These are phyloP conservation scores for Cephus nigrinus DNA, from an alignment of 2,888 invertebrate species.

Conservation along the genomic window DNA sequence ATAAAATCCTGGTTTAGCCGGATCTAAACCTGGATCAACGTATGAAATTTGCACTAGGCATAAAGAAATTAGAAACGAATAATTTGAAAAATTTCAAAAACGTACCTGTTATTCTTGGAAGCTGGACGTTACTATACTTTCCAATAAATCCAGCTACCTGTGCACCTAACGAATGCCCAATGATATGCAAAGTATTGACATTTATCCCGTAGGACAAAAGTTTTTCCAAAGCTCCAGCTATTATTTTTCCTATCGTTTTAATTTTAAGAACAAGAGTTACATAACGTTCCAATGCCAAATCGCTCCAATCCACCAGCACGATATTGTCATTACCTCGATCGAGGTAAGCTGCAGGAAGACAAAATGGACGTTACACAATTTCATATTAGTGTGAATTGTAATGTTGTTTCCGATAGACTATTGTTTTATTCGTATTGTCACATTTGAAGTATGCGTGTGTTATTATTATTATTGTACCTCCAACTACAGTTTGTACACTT, in stretches of 20 bases:
- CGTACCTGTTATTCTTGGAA: constrained; percentile 49
- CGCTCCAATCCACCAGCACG: constrained; percentile 49
- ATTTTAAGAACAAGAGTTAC: constrained; percentile 20
- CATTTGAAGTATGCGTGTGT: not conserved
- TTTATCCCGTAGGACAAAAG: constrained; percentile 33
- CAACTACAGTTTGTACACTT: constrained; percentile 37
- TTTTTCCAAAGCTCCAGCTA: constrained; percentile 30
- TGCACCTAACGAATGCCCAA: constrained; percentile 50
- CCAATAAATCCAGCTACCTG: constrained; percentile 45
- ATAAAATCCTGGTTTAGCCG: constrained; percentile 51
- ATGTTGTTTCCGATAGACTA: not conserved
- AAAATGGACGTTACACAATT: not conserved
- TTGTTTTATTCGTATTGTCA: too few relatives aligned
- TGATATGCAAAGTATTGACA: constrained; percentile 37
- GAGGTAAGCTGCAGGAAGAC: constrained; percentile 38
- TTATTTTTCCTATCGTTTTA: constrained; percentile 29
- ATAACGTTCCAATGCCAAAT: constrained; percentile 38
- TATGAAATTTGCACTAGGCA: not conserved
- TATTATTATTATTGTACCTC: constrained; percentile 26
- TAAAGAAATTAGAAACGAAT: too few relatives aligned
- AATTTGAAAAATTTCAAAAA: not conserved
- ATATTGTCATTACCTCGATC: constrained; percentile 43
- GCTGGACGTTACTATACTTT: constrained; percentile 25
- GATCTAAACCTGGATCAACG: constrained; percentile 43
- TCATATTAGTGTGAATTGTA: constrained; percentile 5